These are phyloP conservation scores for Enteromius viviparus DNA, from an alignment of 2,797 vertebrate species.

Conservation along the genomic window DNA sequence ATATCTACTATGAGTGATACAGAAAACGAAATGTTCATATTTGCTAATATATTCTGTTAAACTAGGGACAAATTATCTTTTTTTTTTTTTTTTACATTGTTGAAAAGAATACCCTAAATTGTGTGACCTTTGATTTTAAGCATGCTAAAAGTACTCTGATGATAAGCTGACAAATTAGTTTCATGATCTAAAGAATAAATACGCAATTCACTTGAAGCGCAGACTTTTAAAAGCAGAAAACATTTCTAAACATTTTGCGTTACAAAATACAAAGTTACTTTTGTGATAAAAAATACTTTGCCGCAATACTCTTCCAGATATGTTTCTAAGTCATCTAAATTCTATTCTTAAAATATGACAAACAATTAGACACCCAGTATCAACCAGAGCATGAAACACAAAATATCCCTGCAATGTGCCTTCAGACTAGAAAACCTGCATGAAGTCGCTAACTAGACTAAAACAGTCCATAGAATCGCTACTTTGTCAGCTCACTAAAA, in stretches of 20 bases:
- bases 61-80: conserved; percentile 19
- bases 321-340: conserved; percentile 61
- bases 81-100: conserved; percentile 24
- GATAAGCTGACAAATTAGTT: conserved; percentile 36
- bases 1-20: neutral
- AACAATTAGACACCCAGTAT: conserved; percentile 56
- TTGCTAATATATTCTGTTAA: conserved; percentile 32
- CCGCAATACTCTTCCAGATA: conserved; percentile 55
- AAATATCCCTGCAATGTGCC: conserved; percentile 47
- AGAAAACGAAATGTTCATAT: conserved; percentile 37
- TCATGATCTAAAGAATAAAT: conserved; percentile 60
- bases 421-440: conserved; percentile 46
- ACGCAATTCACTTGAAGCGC: conserved; percentile 64
- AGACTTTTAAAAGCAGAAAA: conserved; percentile 51
- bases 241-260: conserved; percentile 68
- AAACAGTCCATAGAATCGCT: conserved; percentile 22
- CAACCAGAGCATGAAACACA: conserved; percentile 52
- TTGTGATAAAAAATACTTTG: conserved; percentile 60
- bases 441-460: conserved; percentile 42
- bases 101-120: conserved; percentile 54
- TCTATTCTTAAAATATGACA: conserved; percentile 53
- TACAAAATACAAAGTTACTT: conserved; percentile 71
- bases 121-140: conserved; percentile 27
- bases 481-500: conserved; percentile 43
- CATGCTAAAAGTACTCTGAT: conserved; percentile 42